A percentile compares a stretch with the other conserved stretches of the same genome.
These are phyloP conservation scores for Gymnorhina tibicen DNA, from an alignment of 2,113 vertebrate species.

Conservation along the genomic window DNA sequence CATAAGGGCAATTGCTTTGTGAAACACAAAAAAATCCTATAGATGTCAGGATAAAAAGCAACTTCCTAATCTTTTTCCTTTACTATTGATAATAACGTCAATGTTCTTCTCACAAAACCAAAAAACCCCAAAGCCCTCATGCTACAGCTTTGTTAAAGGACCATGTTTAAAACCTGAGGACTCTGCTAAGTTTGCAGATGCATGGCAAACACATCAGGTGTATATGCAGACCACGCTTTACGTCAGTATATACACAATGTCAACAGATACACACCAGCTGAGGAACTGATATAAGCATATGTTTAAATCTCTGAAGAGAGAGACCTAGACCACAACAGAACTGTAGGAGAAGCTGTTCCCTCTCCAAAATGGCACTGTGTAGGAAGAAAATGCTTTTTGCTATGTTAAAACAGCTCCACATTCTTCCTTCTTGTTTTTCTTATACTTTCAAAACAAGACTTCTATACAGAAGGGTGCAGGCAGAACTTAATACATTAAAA, in stretches of 20 bases:
- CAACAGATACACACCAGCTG: conserved; percentile 31
- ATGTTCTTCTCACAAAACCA: not conserved
- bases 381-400: conserved; percentile 43
- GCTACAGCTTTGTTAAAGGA: not conserved
- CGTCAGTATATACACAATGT: not conserved
- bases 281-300: conserved; percentile 15
- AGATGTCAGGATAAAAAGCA: not conserved
- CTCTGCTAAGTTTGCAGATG: not conserved
- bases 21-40: not conserved
- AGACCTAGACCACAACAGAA: conserved; percentile 55
- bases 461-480: not conserved
- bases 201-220: not conserved
- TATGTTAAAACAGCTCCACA: conserved; percentile 27
- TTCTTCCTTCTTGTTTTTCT: not conserved
- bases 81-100: not conserved
- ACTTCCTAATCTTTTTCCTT: not conserved
- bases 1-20: not conserved
- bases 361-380: conserved; percentile 29
- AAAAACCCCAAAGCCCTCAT: not conserved
- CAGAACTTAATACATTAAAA: not conserved
- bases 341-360: not conserved
- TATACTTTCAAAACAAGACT: not conserved
- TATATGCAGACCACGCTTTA: not conserved
- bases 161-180: not conserved
- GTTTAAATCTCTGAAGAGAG: conserved; percentile 50